A percentile compares a stretch with the other conserved stretches of the same genome.
These are phyloP conservation scores for Phenganax subtilis DNA, from an alignment of 92 coral and sea anemone genomes.

Conservation along the genomic window DNA sequence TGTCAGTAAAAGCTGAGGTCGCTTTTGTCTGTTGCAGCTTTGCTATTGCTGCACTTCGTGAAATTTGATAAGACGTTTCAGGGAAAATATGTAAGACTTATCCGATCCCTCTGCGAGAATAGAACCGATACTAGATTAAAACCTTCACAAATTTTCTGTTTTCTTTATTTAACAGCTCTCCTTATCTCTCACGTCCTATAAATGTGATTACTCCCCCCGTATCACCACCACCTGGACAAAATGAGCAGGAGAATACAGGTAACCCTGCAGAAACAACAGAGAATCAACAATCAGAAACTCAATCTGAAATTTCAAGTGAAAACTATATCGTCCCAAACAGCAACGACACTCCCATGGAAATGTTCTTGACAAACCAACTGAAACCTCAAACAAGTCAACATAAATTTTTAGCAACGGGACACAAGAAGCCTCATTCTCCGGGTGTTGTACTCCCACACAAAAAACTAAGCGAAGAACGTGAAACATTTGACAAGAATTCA, in stretches of 20 bases:
- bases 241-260: not conserved
- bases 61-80: no score
- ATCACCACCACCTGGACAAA: conserved; percentile 28
- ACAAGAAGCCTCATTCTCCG: conserved; percentile 22
- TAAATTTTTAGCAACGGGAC: conserved; percentile 21
- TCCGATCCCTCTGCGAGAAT: no score
- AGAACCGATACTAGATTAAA: no score
- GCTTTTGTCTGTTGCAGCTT: not conserved
- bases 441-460: not conserved
- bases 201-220: conserved; percentile 30
- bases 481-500: not conserved
- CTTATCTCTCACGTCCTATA: conserved; percentile 28
- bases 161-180: conserved; percentile 13
- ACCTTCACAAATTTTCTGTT: no score
- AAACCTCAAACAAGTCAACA: conserved; percentile 35
- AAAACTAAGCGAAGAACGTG: conserved; percentile 2
- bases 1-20: not conserved
- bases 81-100: no score
- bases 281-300: not conserved
- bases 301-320: not conserved
- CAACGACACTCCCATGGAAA: conserved; percentile 13
- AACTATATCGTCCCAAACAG: conserved; percentile 23
- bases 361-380: not conserved
- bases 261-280: not conserved
- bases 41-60: not conserved